Base-by-base conservation (phyloP, 1,140 invertebrate species). In the Temnothorax curvispinosus region DNA sequence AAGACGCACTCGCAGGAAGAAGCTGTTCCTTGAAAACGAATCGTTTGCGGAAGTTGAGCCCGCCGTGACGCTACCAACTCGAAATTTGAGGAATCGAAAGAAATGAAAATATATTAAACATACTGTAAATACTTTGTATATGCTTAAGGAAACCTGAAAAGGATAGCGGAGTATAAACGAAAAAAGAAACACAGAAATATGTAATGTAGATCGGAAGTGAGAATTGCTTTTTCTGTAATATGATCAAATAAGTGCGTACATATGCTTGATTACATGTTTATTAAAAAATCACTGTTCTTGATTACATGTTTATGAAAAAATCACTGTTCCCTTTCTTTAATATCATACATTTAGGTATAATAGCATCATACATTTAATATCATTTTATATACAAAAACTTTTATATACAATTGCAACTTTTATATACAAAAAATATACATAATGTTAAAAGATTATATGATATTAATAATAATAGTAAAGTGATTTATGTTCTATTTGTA, bases 31-130 rank as follows among this genome's bases (percentile, higher is more conserved):
- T 0, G 60, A 67, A 8, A 56, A 65, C 0, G 90, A 93, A 27
- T 89, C 88, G 3, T 88, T 87, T 18, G 67, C 89, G 21, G 93
- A 94, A 38, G 62, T 94, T 21, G 92, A 92, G 11, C 86, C 72
- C 50, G 0, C 38, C 0, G 89, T 64, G 2, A 8, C 84, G 75
- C 6, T 60, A 1, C 27, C 56, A 60, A 71, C 87, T 13, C 82
- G 93, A 15, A 93, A 56, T 88, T 89, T 93, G n/a, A 88, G 93
- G 50, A 93, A 56, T 71, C 85, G 88, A 38, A 89, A 87, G 50
- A 93, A 93, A 78, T 92, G 69, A 9, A 60, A 81, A 41, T n/a
- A 44, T 62, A 60, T 38, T 7, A 44, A 11, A 47, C 21, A 38
- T 8, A 35, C 18, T 82, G 67, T 82, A 87, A 77, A 87, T 81